phyloP scores from a whole-genome alignment of 2,797 vertebrate species.

The Centroberyx gerrardi region DNA sequence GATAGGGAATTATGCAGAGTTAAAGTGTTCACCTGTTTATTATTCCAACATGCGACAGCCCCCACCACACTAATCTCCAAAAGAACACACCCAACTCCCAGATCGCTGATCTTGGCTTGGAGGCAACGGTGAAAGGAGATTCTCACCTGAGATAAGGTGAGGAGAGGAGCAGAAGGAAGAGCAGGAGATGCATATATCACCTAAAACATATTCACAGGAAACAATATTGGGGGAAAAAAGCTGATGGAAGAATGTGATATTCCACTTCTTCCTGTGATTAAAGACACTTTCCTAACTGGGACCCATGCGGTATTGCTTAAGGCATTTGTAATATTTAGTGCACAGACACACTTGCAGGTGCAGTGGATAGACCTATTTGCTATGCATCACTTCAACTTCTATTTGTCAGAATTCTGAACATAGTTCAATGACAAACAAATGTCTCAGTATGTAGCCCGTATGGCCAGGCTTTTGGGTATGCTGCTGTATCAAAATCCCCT shows the following conservation, averaged over 20 bases:
- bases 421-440: conserved; percentile 18
- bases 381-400: not conserved
- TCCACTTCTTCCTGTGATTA: conserved; percentile 25
- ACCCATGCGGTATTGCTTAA: not conserved
- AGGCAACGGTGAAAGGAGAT: conserved; percentile 79
- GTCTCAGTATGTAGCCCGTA: conserved; percentile 4
- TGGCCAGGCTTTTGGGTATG: conserved; percentile 29
- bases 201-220: conserved; percentile 61
- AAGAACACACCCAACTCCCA: conserved; percentile 82
- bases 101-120: conserved; percentile 82
- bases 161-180: conserved; percentile 55
- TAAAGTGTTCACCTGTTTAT: conserved; percentile 86
- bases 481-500: conserved; percentile 32
- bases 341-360: conserved; percentile 15
- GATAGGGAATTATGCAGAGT: conserved; percentile 85
- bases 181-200: conserved; percentile 53
- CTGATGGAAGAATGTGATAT: conserved; percentile 27
- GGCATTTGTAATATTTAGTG: conserved; percentile 16
- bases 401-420: conserved; percentile 19
- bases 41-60: conserved; percentile 83
- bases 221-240: conserved; percentile 30
- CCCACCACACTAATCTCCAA: conserved; percentile 84
- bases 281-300: conserved; percentile 13
- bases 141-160: conserved; percentile 84
- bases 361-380: not conserved